Base-by-base conservation (phyloP, 2,113 vertebrate species). In the Chelonoidis abingdonii region DNA sequence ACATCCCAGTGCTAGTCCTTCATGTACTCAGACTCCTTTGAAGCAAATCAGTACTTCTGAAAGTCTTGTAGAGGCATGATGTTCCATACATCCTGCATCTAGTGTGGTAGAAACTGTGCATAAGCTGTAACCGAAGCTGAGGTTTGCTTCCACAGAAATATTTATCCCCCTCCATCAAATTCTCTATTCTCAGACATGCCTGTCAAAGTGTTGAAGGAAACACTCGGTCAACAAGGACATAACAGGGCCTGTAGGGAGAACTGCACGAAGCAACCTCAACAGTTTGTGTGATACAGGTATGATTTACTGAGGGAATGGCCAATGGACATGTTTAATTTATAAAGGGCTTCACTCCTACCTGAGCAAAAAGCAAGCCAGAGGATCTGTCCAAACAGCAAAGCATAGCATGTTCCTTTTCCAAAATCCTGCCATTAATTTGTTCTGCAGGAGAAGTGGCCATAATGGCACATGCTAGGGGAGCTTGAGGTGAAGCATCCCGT, bases 41-140 rank as follows among this genome's bases (percentile, higher is more conserved):
- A 52, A 53, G 11, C 1, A 10, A 2, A 0, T 1, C 41, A 29
- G 6, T 59, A 0, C 8, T 24, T 6, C 5, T 82, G 4, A n/a
- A 12, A 76, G 75, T 35, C 13, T 35, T 65, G 62, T 35, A 35
- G 62, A 14, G 14, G 7, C 62, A 65, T 65, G 31, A 65, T 65
- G 14, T 35, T 14, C 19, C 21, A 4, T 17, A 8, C 1, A 3
- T n/a, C 5, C 1, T 0, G 4, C 8, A 4, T 16, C 31, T 52
- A 44, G 12, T 57, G 13, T 31, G 29, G 16, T 62, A 6, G 59
- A 62, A 62, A 16, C 19, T 4, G 2, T 3, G 6, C 3, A 12
- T 11, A 10, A 12, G 10, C 53, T 80, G 38, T 29, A 87, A 72
- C 53, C 3, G 9, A 25, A 31, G 22, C 38, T 44, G 72, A 76